Conservation (phyloP, 2,113 vertebrate genomes). For the Heterocephalus glaber region DNA sequence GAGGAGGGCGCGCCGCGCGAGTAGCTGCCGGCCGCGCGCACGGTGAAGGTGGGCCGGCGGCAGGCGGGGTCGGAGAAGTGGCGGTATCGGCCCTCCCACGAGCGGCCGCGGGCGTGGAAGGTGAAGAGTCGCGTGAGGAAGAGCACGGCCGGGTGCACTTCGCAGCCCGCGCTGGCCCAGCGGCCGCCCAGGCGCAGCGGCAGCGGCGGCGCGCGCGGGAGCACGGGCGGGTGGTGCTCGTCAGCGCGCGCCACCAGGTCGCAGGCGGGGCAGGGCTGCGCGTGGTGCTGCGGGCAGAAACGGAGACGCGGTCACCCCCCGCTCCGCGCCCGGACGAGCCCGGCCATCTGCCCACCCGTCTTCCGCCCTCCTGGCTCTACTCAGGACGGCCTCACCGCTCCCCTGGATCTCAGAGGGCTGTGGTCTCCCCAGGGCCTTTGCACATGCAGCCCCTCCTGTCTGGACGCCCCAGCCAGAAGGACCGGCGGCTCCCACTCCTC, state of each 20-base stretch:
- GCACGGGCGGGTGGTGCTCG: constrained; percentile 88
- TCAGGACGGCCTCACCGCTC: not conserved
- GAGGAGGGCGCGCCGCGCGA: constrained; percentile 85
- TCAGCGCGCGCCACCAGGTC: constrained; percentile 87
- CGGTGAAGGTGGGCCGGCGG: constrained; percentile 89
- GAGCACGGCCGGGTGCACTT: constrained; percentile 90
- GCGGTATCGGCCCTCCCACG: constrained; percentile 91
- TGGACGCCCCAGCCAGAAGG: not conserved
- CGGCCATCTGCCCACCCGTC: fast-evolving
- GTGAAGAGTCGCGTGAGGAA: constrained; percentile 92
- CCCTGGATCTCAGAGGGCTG: fast-evolving
- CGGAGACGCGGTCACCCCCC: not conserved
- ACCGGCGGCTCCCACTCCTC: not conserved
- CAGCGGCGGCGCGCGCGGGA: constrained; percentile 77
- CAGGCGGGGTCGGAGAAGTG: constrained; percentile 93
- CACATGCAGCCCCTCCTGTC: not conserved
- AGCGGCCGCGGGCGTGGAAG: constrained; percentile 85
- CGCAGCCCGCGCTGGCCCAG: constrained; percentile 91
- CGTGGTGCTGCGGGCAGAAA: constrained; percentile 88
- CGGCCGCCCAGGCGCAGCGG: constrained; percentile 85
- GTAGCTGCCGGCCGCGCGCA: constrained; percentile 90
- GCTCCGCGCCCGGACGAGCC: not conserved
- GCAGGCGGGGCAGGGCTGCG: constrained; percentile 90
- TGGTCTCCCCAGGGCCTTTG: not conserved
- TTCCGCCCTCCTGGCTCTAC: not conserved